Base-by-base conservation (phyloP, 1,140 invertebrate genomes). In the Lycorma delicatula region DNA sequence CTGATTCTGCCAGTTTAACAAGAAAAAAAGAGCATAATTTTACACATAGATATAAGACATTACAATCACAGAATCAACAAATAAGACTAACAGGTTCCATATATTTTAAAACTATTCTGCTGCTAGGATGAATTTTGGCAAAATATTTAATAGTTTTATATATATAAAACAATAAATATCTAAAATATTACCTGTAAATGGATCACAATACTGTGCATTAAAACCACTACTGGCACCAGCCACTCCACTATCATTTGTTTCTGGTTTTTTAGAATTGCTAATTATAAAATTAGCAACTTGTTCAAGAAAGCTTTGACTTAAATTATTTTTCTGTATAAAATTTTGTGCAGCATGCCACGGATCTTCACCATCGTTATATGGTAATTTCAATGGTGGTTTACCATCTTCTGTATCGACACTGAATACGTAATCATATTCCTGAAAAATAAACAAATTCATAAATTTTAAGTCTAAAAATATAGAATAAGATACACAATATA, bases 201-300 rank as follows among this genome's bases (percentile, higher is more conserved):
- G 88, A 78, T 91, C 89, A 59, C 79, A 76, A 68, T 75, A 85
- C 54, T 79, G 79, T 59, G 64, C 67, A 63, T 67, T 72, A n/a
- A n/a, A n/a, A n/a, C n/a, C n/a, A 6, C 71, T 67, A 31, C 70
- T 70, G 12, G 68, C 48, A 36, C 53, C 69, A 64, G 23, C 61
- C 57, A 29, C 61, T 22, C 48, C 66, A 62, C 51, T 70, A 72
- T 67, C 74, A 4, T 70, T 62, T 12, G 50, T 27, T 47, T 70
- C 25, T 41, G 13, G 46, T 11, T 49, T 51, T 54, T 61, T 61
- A 23, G 78, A 79, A 75, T 97, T 97, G 59, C 84, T 88, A 13
- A 93, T 79, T 58, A 98, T 95, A 71, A 97, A 97, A 74, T 94
- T 89, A n/a, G 93, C 92, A 25, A 97, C 89, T 77, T 95, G 87